Evolutionary conservation across 1,140 invertebrate species (phyloP).

Genomic region (Ips nitidus): DNA sequence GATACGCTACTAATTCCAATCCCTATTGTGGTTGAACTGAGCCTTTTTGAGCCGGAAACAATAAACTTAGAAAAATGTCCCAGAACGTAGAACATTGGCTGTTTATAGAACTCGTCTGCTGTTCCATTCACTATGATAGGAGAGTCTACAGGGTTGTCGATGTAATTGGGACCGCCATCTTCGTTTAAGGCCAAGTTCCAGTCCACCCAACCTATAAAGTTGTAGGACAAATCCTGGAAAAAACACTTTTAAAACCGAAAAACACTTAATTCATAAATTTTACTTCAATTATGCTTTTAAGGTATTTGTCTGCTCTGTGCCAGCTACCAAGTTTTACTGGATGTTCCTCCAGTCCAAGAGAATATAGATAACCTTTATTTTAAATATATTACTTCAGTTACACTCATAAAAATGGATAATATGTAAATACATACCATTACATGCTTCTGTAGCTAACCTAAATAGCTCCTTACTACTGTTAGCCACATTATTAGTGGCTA

Average conservation of each 20-base stretch:
- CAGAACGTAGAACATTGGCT: slow-evolving; percentile 70
- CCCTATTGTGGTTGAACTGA: slow-evolving; percentile 40
- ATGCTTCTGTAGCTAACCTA: slow-evolving; percentile 77
- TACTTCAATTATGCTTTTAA: not conserved
- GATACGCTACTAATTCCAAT: slow-evolving; percentile 49
- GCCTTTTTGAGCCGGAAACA: slow-evolving; percentile 53
- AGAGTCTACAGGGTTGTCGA: slow-evolving; percentile 66
- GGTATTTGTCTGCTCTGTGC: not conserved
- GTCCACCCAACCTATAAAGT: slow-evolving; percentile 68
- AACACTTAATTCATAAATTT: not conserved
- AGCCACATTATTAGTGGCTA: slow-evolving; percentile 52
- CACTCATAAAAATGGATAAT: not conserved
- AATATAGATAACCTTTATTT: not conserved
- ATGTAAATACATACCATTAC: slow-evolving; percentile 44
- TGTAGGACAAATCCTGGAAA: slow-evolving; percentile 60
- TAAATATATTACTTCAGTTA: no score
- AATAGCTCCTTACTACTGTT: slow-evolving; percentile 67
- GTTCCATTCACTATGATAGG: slow-evolving; percentile 65
- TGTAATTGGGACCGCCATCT: slow-evolving; percentile 70
- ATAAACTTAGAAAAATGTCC: slow-evolving; percentile 70
- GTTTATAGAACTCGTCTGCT: slow-evolving; percentile 67
- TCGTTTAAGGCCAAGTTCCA: slow-evolving; percentile 73
- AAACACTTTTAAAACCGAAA: not conserved
- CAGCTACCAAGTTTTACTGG: not conserved
- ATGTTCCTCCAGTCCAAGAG: not conserved